These are phyloP conservation scores for Amniataba percoides DNA, from an alignment of 2,797 vertebrate genomes.

Conservation along the genomic window DNA sequence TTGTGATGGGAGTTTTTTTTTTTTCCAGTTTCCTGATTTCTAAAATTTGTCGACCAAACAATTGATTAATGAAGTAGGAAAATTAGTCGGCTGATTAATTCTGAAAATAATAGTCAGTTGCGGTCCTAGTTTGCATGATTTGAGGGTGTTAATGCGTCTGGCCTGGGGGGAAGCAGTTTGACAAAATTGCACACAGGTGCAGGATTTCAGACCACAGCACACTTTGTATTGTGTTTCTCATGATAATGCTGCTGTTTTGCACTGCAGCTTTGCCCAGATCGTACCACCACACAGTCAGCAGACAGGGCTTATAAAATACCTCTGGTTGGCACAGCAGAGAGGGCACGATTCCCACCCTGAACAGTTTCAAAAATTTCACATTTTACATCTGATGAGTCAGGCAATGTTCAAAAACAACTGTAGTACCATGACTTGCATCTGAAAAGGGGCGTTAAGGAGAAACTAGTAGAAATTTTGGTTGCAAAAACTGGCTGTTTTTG, in stretches of 20 bases:
- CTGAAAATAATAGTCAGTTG: not conserved
- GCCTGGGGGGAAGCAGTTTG: not conserved
- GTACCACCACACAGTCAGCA: slow-evolving; percentile 1
- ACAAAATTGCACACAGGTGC: not conserved
- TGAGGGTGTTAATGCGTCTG: not conserved
- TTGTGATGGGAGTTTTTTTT: not conserved
- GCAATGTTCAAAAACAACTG: not conserved
- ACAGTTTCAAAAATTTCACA: not conserved
- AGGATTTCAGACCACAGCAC: not conserved
- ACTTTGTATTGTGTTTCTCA: not conserved
- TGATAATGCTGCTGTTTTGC: not conserved
- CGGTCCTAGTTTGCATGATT: not conserved
- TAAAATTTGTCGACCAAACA: not conserved
- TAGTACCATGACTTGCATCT: not conserved
- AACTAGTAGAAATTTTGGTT: not conserved
- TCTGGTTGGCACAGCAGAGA: not conserved
- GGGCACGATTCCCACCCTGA: not conserved
- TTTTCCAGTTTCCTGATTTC: not conserved
- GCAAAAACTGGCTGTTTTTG: too few relatives aligned
- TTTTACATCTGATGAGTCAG: not conserved
- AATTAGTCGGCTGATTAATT: too few relatives aligned
- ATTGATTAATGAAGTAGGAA: too few relatives aligned
- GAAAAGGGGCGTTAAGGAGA: not conserved
- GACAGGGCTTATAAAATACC: slow-evolving; percentile 3
- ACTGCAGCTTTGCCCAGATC: not conserved